phyloP scores from a whole-genome alignment of 2,113 vertebrate genomes.

The Prunella fulvescens region DNA sequence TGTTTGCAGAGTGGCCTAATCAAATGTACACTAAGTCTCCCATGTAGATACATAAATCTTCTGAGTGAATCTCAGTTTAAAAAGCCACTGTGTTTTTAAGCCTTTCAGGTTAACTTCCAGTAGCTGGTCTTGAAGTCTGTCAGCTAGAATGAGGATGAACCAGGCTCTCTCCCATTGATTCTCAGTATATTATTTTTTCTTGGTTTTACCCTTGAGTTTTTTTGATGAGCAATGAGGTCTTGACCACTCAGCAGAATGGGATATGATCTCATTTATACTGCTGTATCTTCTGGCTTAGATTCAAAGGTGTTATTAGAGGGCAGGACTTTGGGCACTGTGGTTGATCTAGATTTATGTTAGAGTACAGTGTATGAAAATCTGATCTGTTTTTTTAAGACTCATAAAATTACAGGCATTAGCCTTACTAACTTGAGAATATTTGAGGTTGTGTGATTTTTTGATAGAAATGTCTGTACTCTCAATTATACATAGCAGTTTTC shows the following conservation, averaged over 20 bases:
- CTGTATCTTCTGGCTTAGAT: background rate
- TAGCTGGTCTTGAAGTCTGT: background rate
- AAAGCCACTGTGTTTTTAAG: background rate
- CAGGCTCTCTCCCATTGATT: background rate
- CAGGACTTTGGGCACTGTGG: background rate
- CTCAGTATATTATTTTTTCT: background rate
- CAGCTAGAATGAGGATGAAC: background rate
- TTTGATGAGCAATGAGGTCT: background rate
- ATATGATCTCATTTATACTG: conserved; percentile 15
- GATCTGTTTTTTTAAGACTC: background rate
- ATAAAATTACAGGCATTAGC: background rate
- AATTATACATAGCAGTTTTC: background rate
- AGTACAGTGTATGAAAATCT: background rate
- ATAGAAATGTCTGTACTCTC: background rate
- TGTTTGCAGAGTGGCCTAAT: background rate
- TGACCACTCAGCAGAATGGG: background rate
- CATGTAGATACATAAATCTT: background rate
- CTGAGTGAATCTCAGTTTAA: background rate
- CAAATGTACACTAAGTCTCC: background rate
- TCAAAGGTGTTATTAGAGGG: background rate
- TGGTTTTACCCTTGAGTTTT: background rate
- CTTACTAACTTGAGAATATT: background rate
- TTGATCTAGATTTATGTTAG: background rate
- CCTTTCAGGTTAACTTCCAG: background rate
- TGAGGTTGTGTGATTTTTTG: background rate